phyloP scores from a whole-genome alignment of 2,113 vertebrate species.

The Pelecanus crispus region DNA sequence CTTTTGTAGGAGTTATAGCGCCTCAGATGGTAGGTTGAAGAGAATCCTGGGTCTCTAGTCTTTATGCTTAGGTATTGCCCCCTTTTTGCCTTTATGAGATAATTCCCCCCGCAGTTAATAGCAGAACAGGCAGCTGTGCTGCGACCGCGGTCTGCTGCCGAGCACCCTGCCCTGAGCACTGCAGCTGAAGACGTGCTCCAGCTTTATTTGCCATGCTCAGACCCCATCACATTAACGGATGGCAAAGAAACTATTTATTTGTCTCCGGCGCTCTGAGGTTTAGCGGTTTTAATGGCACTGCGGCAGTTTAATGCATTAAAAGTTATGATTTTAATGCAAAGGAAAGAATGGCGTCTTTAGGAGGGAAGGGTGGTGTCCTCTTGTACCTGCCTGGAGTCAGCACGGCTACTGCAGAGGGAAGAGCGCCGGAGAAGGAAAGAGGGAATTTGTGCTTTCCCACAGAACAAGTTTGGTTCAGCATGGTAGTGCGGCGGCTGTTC shows the following conservation, averaged over 20 bases:
- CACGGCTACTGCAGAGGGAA: not conserved
- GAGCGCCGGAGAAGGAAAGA: not conserved
- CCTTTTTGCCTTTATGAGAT: not conserved
- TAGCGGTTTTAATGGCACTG: not conserved
- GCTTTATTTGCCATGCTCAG: not conserved
- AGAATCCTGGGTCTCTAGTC: not conserved
- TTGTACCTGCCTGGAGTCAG: not conserved
- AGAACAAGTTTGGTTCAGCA: not conserved
- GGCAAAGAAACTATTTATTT: not conserved
- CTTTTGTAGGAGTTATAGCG: too few relatives aligned
- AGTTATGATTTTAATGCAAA: not conserved
- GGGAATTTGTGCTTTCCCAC: not conserved
- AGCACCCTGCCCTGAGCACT: not conserved
- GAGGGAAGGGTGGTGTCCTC: not conserved
- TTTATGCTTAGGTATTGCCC: accelerated
- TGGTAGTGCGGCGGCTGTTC: not conserved
- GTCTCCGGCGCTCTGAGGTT: not conserved
- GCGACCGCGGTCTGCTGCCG: accelerated
- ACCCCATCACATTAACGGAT: not conserved
- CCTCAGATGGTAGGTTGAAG: not conserved
- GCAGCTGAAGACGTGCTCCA: not conserved
- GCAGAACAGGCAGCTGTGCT: accelerated
- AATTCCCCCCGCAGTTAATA: not conserved
- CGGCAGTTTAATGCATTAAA: not conserved
- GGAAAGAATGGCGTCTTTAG: not conserved